Evolutionary conservation across 2,113 vertebrate genomes (phyloP).

Genomic region (Upupa epops): DNA sequence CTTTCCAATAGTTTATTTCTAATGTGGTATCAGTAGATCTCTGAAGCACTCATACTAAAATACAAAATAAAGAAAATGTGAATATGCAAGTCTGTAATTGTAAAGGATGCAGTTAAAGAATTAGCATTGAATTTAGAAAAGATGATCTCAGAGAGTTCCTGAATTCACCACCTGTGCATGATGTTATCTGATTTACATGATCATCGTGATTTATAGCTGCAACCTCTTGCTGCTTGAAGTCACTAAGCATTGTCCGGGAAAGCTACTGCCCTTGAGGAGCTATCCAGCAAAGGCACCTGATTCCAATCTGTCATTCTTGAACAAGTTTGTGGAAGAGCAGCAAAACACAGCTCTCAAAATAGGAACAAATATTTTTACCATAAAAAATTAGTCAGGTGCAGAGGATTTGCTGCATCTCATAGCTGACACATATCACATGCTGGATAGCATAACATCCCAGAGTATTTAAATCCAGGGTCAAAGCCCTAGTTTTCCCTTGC

Average conservation of each 20-base stretch:
- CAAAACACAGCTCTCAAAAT: background rate
- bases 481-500: background rate
- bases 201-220: background rate
- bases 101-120: background rate
- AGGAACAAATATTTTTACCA: background rate
- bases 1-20: background rate
- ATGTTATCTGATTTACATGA: background rate
- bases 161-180: background rate
- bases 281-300: background rate
- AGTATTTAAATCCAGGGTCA: background rate
- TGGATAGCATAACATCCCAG: background rate
- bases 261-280: background rate
- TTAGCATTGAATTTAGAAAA: background rate
- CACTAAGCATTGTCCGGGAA: no score
- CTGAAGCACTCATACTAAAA: background rate
- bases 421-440: rapidly evolving
- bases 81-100: background rate
- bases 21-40: background rate
- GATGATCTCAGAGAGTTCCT: background rate
- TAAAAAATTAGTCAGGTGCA: background rate
- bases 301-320: no score
- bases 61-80: background rate
- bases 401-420: background rate
- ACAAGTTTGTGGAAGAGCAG: background rate
- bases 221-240: background rate